Conservation (phyloP, 1,140 invertebrate species). For the Vanessa tameamea region DNA sequence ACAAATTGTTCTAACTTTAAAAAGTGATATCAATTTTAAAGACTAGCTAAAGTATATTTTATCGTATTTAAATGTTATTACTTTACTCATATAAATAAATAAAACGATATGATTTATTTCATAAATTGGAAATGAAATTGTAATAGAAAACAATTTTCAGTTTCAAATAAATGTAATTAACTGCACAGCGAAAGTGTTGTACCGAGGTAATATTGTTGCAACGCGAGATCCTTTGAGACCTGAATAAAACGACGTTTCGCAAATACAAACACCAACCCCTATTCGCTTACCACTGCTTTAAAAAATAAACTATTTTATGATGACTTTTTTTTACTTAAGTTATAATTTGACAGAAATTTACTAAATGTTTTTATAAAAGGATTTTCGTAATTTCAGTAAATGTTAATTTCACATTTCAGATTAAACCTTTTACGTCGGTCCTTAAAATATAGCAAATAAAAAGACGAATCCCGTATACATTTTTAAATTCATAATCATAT, state of each 20-base stretch:
- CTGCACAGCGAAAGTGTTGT: conserved; percentile 20
- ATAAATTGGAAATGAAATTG: neutral
- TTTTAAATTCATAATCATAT: too few relatives aligned
- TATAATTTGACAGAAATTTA: too few relatives aligned
- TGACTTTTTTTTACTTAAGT: neutral
- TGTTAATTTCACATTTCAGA: too few relatives aligned
- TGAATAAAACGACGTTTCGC: conserved; percentile 24
- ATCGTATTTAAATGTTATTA: neutral
- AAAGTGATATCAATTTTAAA: too few relatives aligned
- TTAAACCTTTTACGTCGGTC: too few relatives aligned
- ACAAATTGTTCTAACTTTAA: too few relatives aligned
- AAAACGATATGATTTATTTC: neutral
- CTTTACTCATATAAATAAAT: neutral
- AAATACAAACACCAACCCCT: conserved; percentile 19
- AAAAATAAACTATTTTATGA: neutral
- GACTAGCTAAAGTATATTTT: too few relatives aligned
- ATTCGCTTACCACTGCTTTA: conserved; percentile 12
- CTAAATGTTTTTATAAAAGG: too few relatives aligned
- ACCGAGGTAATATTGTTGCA: conserved; percentile 21
- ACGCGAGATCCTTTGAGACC: conserved; percentile 18
- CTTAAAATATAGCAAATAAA: too few relatives aligned
- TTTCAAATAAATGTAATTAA: conserved; percentile 23
- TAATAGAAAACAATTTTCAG: conserved; percentile 1
- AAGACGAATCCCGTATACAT: too few relatives aligned
- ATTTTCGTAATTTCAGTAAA: too few relatives aligned